Percentiles rank a stretch among this genome's conserved stretches.
Conservation (phyloP, 2,797 vertebrate genomes). For the Siniperca scherzeri region DNA sequence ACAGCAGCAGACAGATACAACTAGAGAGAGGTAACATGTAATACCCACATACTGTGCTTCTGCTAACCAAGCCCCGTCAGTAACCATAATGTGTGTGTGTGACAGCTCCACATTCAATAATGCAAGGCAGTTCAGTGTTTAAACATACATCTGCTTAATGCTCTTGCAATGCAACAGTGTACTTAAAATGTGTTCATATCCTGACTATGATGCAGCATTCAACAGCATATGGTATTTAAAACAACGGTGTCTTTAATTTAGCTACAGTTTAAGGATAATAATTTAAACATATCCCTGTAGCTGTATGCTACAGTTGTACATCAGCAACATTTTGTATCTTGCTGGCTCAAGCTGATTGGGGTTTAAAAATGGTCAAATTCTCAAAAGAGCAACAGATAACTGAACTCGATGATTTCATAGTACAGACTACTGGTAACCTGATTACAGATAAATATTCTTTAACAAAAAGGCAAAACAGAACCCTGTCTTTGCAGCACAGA, state of each 20-base stretch:
- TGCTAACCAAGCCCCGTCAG: conserved; percentile 30
- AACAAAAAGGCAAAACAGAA: conserved; percentile 12
- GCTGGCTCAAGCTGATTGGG: conserved; percentile 38
- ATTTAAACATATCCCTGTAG: conserved; percentile 10
- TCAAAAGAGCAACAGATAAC: conserved; percentile 24
- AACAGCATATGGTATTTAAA: conserved; percentile 27
- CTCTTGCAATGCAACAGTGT: neutral
- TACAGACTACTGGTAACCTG: conserved; percentile 13
- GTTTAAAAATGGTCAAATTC: neutral
- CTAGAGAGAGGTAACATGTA: conserved; percentile 40
- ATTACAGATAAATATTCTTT: conserved; percentile 28
- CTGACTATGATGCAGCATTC: conserved; percentile 31
- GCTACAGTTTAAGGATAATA: conserved; percentile 12
- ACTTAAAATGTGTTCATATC: neutral
- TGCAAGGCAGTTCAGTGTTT: conserved; percentile 14
- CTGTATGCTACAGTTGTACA: conserved; percentile 15
- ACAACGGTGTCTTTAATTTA: conserved; percentile 5
- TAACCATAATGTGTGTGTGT: conserved; percentile 16
- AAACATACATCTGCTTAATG: neutral
- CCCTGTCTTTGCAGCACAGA: neutral
- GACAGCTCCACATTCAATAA: conserved; percentile 25
- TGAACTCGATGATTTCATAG: conserved; percentile 20
- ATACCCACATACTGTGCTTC: conserved; percentile 43
- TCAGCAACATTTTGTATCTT: conserved; percentile 27
- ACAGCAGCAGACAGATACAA: conserved; percentile 43